Base-by-base conservation (phyloP, 2,797 vertebrate genomes). In the Pampus argenteus region DNA sequence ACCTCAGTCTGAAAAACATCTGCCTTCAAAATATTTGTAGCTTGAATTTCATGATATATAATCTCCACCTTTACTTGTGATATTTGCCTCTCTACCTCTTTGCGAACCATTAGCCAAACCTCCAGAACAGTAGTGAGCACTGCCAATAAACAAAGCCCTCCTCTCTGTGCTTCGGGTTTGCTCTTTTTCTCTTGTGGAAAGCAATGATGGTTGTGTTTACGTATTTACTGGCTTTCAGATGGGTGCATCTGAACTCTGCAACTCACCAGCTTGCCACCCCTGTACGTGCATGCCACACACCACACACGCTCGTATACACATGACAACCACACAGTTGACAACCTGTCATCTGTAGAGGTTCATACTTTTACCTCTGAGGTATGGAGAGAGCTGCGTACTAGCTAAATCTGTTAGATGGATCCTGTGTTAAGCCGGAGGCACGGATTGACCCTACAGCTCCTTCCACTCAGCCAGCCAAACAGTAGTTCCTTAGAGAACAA, bases 251-350 rank as follows among this genome's bases (percentile, higher is more conserved):
- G 76, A 86, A 82, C 64, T 70, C 31, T 83, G 70, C 78, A 78
- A 59, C 70, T 76, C 62, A 73, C 22, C 47, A 62, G 31, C 44
- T 69, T 28, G 31, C 52, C 40, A 18, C 87, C 71, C 62, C 66
- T 77, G 40, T 44, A 9, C 61, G 38, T 65, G 62, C 73, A 45
- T 60, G 44, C 47, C 36, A 38, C 5, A 6, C 71, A 61, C 47
- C 36, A 38, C 5, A 6, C 71, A 61, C 56, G 61, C 77, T 59
- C 23, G 15, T 66, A 57, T 31, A 17, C 47, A 60, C 62, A 71
- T 14, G 44, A 75, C 70, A 76, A 71, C 81, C 74, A 51, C 65
- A 76, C 71, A 87, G 67, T 84, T 84, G 85, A 77, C 79, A 82
- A 68, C 54, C 71, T 87, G 87, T 90, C 82, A 83, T 56, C 61